These are phyloP conservation scores for Lordiphosa fenestrarum DNA, from an alignment of 2,888 invertebrate genomes.

Conservation along the genomic window DNA sequence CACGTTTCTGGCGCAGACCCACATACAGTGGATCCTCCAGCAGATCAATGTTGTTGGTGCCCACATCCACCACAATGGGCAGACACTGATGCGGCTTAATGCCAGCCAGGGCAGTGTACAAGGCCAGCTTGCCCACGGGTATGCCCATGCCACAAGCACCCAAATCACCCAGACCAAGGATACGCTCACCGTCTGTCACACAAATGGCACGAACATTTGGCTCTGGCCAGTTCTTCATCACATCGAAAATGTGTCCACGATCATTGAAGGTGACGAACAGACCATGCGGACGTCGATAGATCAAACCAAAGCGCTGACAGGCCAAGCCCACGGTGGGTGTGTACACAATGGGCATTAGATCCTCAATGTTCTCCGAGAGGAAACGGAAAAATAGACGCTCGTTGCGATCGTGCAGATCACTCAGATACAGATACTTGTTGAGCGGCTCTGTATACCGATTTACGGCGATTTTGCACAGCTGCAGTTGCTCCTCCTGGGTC, in stretches of 20 bases:
- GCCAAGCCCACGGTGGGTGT: slow-evolving; percentile 98
- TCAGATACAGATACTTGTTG: slow-evolving; percentile 97
- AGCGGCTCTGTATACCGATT: slow-evolving; percentile 94
- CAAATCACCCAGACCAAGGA: slow-evolving; percentile 97
- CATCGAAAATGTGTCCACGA: slow-evolving; percentile 94
- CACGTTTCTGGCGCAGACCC: slow-evolving; percentile 92
- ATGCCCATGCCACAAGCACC: slow-evolving; percentile 99
- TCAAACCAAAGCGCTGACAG: slow-evolving; percentile 97
- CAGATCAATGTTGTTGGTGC: slow-evolving; percentile 94
- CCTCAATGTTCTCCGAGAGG: slow-evolving; percentile 94
- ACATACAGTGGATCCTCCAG: slow-evolving; percentile 97
- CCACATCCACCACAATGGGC: slow-evolving; percentile 96
- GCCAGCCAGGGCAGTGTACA: slow-evolving; percentile 98
- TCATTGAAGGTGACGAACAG: slow-evolving; percentile 98
- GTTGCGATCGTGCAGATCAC: slow-evolving; percentile 96
- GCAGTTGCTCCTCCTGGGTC: slow-evolving; percentile 94
- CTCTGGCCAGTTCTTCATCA: slow-evolving; percentile 85
- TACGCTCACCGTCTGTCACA: slow-evolving; percentile 98
- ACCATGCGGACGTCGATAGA: slow-evolving; percentile 96
- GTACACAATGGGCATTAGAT: slow-evolving; percentile 98
- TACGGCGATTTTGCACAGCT: slow-evolving; percentile 94
- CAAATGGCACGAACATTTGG: slow-evolving; percentile 92
- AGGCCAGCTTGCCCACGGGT: slow-evolving; percentile 96
- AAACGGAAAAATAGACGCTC: slow-evolving; percentile 97
- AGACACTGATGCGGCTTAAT: slow-evolving; percentile 97